Base-by-base conservation (phyloP, 2,888 invertebrate genomes). In the Arrhopalites spinosus region DNA sequence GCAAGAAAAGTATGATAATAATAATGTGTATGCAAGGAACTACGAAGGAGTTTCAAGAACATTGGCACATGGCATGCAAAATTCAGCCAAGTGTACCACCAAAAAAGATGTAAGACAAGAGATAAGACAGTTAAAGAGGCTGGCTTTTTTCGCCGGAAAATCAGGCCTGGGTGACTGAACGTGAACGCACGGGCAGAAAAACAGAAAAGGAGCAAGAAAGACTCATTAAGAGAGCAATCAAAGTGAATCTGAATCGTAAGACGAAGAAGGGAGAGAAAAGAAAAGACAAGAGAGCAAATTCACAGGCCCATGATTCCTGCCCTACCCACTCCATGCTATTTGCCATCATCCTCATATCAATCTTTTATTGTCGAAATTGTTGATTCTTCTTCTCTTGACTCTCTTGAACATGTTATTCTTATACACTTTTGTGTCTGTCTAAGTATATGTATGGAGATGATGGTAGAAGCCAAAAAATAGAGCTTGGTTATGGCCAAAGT, bases 321-420 rank as follows among this genome's bases (percentile, higher is more conserved):
- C 47, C 69, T 69, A 69, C 69, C 69, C 69, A 69, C 56, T 69
- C 69, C 69, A 69, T 69, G 69, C 69, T 69, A 53, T 53, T 69
- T 69, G 69, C 69, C 53, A 53, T 53, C 53, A 69, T 69, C 50
- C 20, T 11, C 47, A 67, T 67, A 69, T 69, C 69, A 69, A 69
- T 69, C 69, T 47, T 69, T 69, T 68, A 47, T 68, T 68, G 50
- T 50, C 68, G 50, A 50, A 68, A 68, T 53, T 50, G 53, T 53
- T 69, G 69, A 27, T 29, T 50, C 53, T 69, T 68, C 45, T n/a
- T 45, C 67, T 68, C 13, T 43, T 47, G 29, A 15, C 11, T 36
- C 36, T 11, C 11, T 36, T 11, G 5, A 36, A 36, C 36, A 36
- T 11, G 36, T 7, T 11, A 36, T 11, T 7, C 36, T 7, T 7